A percentile compares a stretch with the other conserved stretches of the same genome.
phyloP scores from a whole-genome alignment of 2,888 invertebrate species.

The Scaptomyza reducta region DNA sequence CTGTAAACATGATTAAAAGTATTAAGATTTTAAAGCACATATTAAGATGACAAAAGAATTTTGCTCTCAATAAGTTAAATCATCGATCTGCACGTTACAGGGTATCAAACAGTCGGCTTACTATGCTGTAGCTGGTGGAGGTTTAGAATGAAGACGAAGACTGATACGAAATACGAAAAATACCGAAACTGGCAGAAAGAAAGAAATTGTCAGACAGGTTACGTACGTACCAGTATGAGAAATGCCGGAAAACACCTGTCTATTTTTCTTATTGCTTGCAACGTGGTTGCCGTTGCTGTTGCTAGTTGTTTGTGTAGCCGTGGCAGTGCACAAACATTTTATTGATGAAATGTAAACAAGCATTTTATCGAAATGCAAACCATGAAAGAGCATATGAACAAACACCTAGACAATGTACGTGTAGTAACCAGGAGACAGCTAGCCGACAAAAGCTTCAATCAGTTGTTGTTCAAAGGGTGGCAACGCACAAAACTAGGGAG shows the following conservation, averaged over 20 bases:
- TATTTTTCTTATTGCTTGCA: slow-evolving; percentile 37
- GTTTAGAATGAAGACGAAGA: slow-evolving; percentile 34
- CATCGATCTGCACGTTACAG: slow-evolving; percentile 29
- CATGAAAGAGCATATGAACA: slow-evolving; percentile 25
- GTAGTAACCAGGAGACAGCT: slow-evolving; percentile 43
- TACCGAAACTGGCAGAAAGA: slow-evolving; percentile 13
- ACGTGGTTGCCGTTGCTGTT: slow-evolving; percentile 19
- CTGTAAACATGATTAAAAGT: too few relatives aligned
- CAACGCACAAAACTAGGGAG: neutral
- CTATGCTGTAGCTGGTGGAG: slow-evolving; percentile 6
- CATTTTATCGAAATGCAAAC: slow-evolving; percentile 38
- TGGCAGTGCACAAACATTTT: slow-evolving; percentile 65
- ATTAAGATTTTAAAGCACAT: too few relatives aligned
- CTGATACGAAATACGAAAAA: slow-evolving; percentile 20
- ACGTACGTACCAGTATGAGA: too few relatives aligned
- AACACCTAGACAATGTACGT: slow-evolving; percentile 23
- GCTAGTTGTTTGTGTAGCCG: slow-evolving; percentile 50
- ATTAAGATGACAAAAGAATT: too few relatives aligned
- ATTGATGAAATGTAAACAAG: slow-evolving; percentile 78
- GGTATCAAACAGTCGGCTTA: slow-evolving; percentile 27
- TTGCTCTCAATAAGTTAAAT: too few relatives aligned
- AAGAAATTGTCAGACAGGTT: slow-evolving; percentile 18
- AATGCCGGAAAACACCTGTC: slow-evolving; percentile 74
- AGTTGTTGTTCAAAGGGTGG: slow-evolving; percentile 8
- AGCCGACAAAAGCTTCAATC: slow-evolving; percentile 7